Base-by-base conservation (phyloP, 2,113 vertebrate genomes). In the Oenanthe oenanthe region DNA sequence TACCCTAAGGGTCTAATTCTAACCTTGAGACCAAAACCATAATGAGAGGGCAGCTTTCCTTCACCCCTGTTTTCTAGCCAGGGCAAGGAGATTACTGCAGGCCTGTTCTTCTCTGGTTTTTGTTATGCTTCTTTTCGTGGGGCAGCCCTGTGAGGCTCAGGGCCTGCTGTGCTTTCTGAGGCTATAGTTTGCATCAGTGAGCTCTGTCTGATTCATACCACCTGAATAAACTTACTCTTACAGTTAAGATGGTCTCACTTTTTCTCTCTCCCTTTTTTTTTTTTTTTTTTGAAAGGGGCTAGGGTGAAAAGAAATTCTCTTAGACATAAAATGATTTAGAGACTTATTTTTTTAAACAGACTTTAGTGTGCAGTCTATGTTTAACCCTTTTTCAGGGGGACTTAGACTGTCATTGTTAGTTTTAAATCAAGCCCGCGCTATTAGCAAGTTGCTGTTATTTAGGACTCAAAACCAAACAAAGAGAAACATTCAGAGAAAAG, bases 1-100 rank as follows among this genome's bases (percentile, higher is more conserved):
- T 98, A 98, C 98, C 99, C 98, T 98, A 96, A 98, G 99, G 99
- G 98, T 98, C 99, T 98, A 97, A 98, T 98, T 98, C 98, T 98
- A 99, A 99, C 99, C 99, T 98, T 96, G 97, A 97, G 98, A 98
- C 98, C 98, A 97, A 97, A 97, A 97, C 95, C 97, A 98, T 98
- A 99, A 99, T 99, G 98, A 98, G 98, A 99, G 98, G 98, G 98
- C 99, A 99, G 98, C 96, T 97, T 98, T 98, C 97, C 97, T 96
- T 98, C 98, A 97, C 98, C 98, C 98, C 98, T 96, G 97, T 97
- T 97, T 96, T 97, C 96, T 97, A 98, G 98, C 97, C 60, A 84
- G 96, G 96, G 96, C 96, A 78, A 96, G 94, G 96, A 97, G 97
- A 97, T 97, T 98, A 98, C 97, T 96, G 96, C 97, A 96, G 95